These are phyloP conservation scores for Acholoe squamosa DNA, from an alignment of 2,888 invertebrate species.

Conservation along the genomic window DNA sequence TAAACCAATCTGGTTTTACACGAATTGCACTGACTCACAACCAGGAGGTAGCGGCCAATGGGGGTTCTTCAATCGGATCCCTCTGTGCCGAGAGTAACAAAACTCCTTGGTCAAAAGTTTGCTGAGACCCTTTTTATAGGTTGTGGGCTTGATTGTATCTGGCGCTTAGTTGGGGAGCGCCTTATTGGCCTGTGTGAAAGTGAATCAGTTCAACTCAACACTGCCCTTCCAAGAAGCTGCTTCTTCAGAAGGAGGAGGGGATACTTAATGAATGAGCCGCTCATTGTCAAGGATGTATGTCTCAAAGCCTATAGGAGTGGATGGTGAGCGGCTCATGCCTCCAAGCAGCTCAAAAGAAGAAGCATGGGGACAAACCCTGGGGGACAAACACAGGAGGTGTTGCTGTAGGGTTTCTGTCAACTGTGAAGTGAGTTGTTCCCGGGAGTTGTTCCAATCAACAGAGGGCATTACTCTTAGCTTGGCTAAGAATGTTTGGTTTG, in stretches of 20 bases:
- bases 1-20: constrained; percentile 7
- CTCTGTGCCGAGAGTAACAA: background rate
- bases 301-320: no score
- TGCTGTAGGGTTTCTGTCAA: no score
- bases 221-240: background rate
- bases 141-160: background rate
- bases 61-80: constrained; percentile 13
- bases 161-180: background rate
- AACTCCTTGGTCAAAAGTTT: constrained; percentile 24
- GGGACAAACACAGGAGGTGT: no score
- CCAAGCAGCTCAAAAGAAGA: no score
- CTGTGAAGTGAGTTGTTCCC: no score
- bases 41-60: background rate
- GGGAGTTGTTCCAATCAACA: no score
- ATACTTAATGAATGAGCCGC: constrained; percentile 10
- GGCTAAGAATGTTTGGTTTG: no score
- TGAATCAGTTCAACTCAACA: no score
- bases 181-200: no score
- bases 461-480: no score
- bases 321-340: no score
- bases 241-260: background rate
- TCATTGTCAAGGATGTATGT: background rate
- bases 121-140: constrained; percentile 15
- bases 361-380: no score
- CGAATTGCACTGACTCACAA: background rate